Base-by-base conservation (phyloP, 92 coral and sea anemone species). In the Montipora capitata region DNA sequence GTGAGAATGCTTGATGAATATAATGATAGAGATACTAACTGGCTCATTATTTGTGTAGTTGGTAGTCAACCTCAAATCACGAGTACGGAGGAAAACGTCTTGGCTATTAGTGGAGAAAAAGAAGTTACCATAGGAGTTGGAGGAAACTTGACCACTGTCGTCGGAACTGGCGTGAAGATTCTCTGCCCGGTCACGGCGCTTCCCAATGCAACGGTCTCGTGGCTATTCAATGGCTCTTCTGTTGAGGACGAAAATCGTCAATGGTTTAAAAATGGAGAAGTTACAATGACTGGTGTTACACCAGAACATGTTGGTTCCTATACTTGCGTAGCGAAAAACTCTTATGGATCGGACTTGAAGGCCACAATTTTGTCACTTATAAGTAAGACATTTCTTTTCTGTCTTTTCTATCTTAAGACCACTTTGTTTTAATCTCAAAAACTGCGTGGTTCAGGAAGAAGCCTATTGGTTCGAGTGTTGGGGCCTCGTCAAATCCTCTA, bases 71-170 rank as follows among this genome's bases (percentile, higher is more conserved):
- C 98, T 10, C 74, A 74, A 56, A 95, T 95, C 79, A 40, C 86
- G 65, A 68, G 85, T 45, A 74, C 82, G 12, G 87, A 69, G 42
- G 41, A 76, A 69, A 92, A 88, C 65, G 54, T 94, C 66, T 63
- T 79, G 48, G 97, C 99, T 12, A 89, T 89, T 2, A 86, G 91
- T 42, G 99, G 99, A 16, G 99, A 95, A 81, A 96, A 97, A 71
- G 92, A 95, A 67, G 95, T 94, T 2, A 59, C 40, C 13, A 74
- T 95, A 49, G 90, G 20, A 43, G 79, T 88, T 11, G 99, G 99
- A 10, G 99, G 94, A 43, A 93, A 95, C 81, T 12, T 97, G 64
- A 97, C 98, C 0, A 95, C 99, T 12, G 89, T 97, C 14, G 94
- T 94, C 2, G 99, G 99, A 4, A 97, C 95, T 5, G 93, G 79